Conservation (phyloP, 2,888 invertebrate species). For the Thyatira batis region DNA sequence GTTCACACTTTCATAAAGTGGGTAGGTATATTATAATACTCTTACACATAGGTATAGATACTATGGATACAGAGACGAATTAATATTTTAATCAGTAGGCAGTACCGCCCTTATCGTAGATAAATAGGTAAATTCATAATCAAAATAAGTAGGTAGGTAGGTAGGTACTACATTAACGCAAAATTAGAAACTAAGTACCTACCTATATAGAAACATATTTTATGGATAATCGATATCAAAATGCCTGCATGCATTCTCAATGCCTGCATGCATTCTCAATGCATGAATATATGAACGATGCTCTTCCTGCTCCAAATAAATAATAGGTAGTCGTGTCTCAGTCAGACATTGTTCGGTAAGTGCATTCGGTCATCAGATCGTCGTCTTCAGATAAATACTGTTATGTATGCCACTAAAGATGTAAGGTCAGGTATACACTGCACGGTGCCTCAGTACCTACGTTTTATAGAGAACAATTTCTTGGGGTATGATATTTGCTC, state of each 20-base stretch:
- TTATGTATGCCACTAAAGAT: conserved; percentile 27
- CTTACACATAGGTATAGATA: conserved; percentile 4
- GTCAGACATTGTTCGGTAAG: conserved; percentile 46
- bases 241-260: background rate
- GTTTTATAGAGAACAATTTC: no score
- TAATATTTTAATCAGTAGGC: background rate
- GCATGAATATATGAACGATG: conserved; percentile 17
- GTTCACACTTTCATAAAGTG: conserved; percentile 53
- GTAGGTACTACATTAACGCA: background rate
- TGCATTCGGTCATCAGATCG: conserved; percentile 52
- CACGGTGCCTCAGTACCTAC: no score
- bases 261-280: background rate
- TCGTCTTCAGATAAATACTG: conserved; percentile 40
- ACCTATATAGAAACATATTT: no score
- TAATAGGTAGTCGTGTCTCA: conserved; percentile 15
- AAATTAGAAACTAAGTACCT: no score
- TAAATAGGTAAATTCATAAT: no score
- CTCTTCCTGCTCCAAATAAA: conserved; percentile 26
- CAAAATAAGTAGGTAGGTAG: no score
- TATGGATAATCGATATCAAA: background rate
- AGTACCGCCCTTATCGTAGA: no score
- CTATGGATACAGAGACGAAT: background rate
- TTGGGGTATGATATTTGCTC: no score
- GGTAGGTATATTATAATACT: conserved; percentile 15
- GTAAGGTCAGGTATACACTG: conserved; percentile 5